Percentiles rank a stretch among this genome's conserved stretches.
Evolutionary conservation across 1,140 invertebrate genomes (phyloP).

Genomic region (Oppia nitens): DNA sequence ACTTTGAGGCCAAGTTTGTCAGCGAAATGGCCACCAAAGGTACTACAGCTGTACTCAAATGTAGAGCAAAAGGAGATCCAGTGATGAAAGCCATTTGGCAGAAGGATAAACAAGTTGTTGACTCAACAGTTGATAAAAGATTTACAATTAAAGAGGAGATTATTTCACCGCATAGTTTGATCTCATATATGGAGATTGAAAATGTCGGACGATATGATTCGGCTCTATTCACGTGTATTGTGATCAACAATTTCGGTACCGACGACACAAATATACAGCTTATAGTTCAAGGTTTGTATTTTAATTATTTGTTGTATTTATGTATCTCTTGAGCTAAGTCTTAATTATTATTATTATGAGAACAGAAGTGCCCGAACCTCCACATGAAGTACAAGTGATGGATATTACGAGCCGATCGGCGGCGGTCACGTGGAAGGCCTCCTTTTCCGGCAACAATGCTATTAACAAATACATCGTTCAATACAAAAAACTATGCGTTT

Average conservation of each 20-base stretch:
- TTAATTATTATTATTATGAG: slow-evolving; percentile 12
- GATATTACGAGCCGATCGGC: slow-evolving; percentile 28
- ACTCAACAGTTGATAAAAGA: slow-evolving; percentile 17
- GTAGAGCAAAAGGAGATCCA: slow-evolving; percentile 29
- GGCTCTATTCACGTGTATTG: slow-evolving; percentile 32
- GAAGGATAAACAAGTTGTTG: slow-evolving; percentile 22
- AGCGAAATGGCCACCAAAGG: slow-evolving; percentile 23
- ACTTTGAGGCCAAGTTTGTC: slow-evolving; percentile 23
- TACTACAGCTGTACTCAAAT: slow-evolving; percentile 28
- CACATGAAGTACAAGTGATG: slow-evolving; percentile 28
- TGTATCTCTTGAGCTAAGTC: not conserved
- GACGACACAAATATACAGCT: slow-evolving; percentile 31
- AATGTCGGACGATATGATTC: slow-evolving; percentile 29
- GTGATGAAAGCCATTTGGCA: slow-evolving; percentile 31
- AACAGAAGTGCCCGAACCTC: slow-evolving; percentile 28
- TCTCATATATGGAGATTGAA: slow-evolving; percentile 24
- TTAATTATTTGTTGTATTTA: not conserved
- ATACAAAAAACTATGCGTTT: slow-evolving; percentile 14
- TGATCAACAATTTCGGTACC: slow-evolving; percentile 26
- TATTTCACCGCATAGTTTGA: not conserved
- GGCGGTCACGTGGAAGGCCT: slow-evolving; percentile 28
- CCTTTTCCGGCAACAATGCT: slow-evolving; percentile 34
- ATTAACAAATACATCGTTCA: slow-evolving; percentile 31
- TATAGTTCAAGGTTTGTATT: slow-evolving; percentile 31
- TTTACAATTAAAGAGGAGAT: slow-evolving; percentile 17